phyloP scores from a whole-genome alignment of 2,888 invertebrate genomes.

The Autographa pulchrina region DNA sequence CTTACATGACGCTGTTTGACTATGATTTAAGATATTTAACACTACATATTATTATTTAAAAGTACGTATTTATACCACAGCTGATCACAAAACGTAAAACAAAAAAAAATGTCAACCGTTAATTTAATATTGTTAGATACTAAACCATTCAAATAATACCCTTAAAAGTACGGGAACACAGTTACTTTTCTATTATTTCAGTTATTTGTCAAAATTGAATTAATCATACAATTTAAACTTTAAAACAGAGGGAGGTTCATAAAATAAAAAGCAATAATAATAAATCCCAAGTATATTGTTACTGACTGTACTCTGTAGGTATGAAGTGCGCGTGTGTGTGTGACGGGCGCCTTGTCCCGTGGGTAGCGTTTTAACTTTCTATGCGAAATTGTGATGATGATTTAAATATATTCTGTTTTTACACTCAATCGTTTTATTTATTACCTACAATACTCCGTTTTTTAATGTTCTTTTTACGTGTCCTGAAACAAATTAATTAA shows the following conservation, averaged over 20 bases:
- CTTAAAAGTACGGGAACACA: too few relatives aligned
- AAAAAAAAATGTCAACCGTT: too few relatives aligned
- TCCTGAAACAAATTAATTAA: too few relatives aligned
- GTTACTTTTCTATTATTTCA: too few relatives aligned
- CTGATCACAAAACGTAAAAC: too few relatives aligned
- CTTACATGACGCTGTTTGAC: neutral
- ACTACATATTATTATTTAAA: too few relatives aligned
- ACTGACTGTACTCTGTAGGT: conserved; percentile 42
- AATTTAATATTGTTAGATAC: too few relatives aligned
- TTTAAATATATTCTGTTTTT: conserved; percentile 82
- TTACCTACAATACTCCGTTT: neutral
- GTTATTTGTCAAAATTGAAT: too few relatives aligned
- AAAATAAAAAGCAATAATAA: conserved; percentile 22
- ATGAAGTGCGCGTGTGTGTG: conserved; percentile 28
- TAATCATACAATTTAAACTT: too few relatives aligned
- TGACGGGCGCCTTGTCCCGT: conserved; percentile 55
- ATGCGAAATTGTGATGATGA: conserved; percentile 81
- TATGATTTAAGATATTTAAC: neutral
- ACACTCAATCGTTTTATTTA: conserved; percentile 69
- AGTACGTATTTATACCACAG: too few relatives aligned
- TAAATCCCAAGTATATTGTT: conserved; percentile 35
- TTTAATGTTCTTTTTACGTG: too few relatives aligned
- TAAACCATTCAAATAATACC: neutral
- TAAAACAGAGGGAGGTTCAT: conserved; percentile 8
- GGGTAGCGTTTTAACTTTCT: conserved; percentile 79